Evolutionary conservation across 2,113 vertebrate species (phyloP), one percentile per base, ranked within the genome.

Genomic region (Tragelaphus imberbis): DNA sequence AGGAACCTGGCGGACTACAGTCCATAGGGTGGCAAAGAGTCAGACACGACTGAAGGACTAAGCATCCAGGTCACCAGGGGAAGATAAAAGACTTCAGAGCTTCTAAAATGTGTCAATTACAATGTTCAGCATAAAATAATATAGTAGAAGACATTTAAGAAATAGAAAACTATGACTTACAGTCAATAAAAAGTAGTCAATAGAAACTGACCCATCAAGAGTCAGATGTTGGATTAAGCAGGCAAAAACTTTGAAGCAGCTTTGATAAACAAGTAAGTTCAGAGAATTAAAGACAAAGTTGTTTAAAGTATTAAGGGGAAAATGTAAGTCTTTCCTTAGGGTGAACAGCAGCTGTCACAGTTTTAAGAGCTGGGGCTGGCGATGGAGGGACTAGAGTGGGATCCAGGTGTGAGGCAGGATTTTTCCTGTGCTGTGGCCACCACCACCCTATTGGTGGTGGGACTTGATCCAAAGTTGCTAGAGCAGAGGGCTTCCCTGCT

Each of bases 231-330:
- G 3, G 23, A 44, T 93, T 84, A 58, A n/a, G 61, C 44, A 79
- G n/a, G 44, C 53, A 85, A 77, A 65, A 27, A 87, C 17, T 89
- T 84, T 93, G 81, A 90, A 75, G 5, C 5, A 80, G 30, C 16
- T 93, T 55, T 95, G 58, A 61, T 61, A 93, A 90, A n/a, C 21
- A 80, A 88, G 47, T 56, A 68, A 14, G 7, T 86, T 86, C 47
- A 82, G 82, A 71, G 55, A 94, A 21, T 85, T 68, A 89, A 82
- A 84, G 40, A 19, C 15, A 68, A 84, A 58, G n/a, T 47, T 36
- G 16, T 58, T 82, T 33, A 65, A 91, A 80, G 11, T 51, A 49
- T 44, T 87, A 91, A 82, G 84, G 17, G 9, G 27, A 90, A 75
- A 77, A 84, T 56, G 23, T 53, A 55, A 55, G 33, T 40, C 33